Evolutionary conservation across 1,140 invertebrate genomes (phyloP).

Genomic region (Pseudomyrmex sp.): DNA sequence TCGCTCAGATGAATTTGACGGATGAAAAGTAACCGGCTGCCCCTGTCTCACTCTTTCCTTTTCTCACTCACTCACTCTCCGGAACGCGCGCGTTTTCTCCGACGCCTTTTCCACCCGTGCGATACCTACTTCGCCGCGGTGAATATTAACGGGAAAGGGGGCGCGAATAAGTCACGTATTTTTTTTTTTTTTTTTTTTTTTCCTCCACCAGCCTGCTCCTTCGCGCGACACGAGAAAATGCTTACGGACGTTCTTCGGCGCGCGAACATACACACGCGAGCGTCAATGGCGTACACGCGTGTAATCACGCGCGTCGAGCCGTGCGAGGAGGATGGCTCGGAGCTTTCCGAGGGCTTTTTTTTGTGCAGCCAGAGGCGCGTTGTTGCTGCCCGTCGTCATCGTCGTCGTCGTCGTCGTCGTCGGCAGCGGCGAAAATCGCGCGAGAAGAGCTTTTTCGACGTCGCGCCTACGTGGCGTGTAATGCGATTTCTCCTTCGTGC

Average conservation of each 20-base stretch:
- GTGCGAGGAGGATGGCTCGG: constrained; percentile 47
- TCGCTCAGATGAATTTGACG: constrained; percentile 67
- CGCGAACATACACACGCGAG: constrained; percentile 62
- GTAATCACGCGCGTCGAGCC: constrained; percentile 62
- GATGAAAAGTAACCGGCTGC: constrained; percentile 69
- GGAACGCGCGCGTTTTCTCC: neutral
- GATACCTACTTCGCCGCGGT: constrained; percentile 26
- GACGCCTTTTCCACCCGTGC: neutral
- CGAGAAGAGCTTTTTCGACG: constrained; percentile 78
- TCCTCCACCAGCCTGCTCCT: neutral
- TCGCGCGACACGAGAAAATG: constrained; percentile 33
- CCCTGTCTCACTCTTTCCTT: constrained; percentile 9
- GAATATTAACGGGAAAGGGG: constrained; percentile 32
- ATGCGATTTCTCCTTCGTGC: constrained; percentile 72
- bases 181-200: constrained; percentile 23
- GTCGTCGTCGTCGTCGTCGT: constrained; percentile 69
- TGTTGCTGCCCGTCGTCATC: constrained; percentile 30
- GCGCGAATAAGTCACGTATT: constrained; percentile 40
- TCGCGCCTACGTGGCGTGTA: constrained; percentile 76
- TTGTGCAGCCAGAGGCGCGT: constrained; percentile 49
- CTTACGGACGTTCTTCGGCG: constrained; percentile 49
- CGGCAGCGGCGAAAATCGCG: constrained; percentile 72
- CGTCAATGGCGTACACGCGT: constrained; percentile 66
- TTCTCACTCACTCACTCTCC: neutral
- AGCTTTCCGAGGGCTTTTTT: constrained; percentile 67